These are phyloP conservation scores for Euzophera pinguis DNA, from an alignment of 2,888 invertebrate species.

Conservation along the genomic window DNA sequence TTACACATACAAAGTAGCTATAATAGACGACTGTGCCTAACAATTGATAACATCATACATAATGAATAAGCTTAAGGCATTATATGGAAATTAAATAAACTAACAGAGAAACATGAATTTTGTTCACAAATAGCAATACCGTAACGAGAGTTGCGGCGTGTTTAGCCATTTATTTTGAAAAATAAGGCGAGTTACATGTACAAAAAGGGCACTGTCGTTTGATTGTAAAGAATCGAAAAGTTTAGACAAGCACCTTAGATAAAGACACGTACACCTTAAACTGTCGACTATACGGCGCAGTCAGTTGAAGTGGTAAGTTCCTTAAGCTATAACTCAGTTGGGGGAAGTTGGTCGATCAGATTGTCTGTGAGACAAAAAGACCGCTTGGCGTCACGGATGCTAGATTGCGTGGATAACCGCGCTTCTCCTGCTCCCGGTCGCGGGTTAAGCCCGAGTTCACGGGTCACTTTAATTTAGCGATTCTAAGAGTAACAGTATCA, in stretches of 20 bases:
- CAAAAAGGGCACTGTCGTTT: neutral
- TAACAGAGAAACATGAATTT: too few relatives aligned
- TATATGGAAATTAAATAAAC: too few relatives aligned
- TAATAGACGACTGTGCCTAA: too few relatives aligned
- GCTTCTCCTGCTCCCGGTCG: conserved; percentile 37
- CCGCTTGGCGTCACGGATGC: conserved; percentile 47
- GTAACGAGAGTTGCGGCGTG: too few relatives aligned
- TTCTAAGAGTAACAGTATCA: neutral
- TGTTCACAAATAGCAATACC: too few relatives aligned
- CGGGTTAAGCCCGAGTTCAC: conserved; percentile 36
- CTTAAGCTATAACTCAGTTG: conserved; percentile 52
- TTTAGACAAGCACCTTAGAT: conserved; percentile 37
- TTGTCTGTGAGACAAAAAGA: conserved; percentile 52
- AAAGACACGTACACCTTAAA: conserved; percentile 43
- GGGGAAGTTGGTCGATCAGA: conserved; percentile 58
- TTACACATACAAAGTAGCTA: too few relatives aligned
- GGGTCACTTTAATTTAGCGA: neutral
- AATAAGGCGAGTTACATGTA: too few relatives aligned
- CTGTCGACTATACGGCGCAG: conserved; percentile 32
- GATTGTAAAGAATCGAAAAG: neutral
- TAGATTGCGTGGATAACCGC: conserved; percentile 56
- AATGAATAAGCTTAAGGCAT: too few relatives aligned
- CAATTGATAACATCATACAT: too few relatives aligned
- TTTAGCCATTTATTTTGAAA: too few relatives aligned
- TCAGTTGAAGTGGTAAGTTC: conserved; percentile 50